phyloP scores from a whole-genome alignment of 1,140 invertebrate genomes.

The Drosophila rufa region DNA sequence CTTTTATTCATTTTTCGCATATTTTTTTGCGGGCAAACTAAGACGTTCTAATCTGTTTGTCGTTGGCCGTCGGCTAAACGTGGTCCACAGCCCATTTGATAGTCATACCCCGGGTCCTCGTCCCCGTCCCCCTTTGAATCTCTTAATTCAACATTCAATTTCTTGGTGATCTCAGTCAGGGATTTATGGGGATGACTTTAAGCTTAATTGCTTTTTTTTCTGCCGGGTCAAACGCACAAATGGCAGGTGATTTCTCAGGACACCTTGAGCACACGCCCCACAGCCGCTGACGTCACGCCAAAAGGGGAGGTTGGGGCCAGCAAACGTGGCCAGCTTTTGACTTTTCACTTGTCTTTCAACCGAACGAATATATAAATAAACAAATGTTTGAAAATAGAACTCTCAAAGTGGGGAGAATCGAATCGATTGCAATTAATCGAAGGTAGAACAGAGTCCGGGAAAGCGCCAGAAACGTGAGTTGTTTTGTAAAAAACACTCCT shows the following conservation, averaged over 20 bases:
- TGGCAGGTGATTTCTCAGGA: conserved; percentile 36
- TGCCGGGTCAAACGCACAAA: conserved; percentile 32
- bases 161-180: conserved; percentile 52
- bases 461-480: conserved; percentile 46
- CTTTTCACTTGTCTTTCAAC: conserved; percentile 67
- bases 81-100: conserved; percentile 20
- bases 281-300: conserved; percentile 51
- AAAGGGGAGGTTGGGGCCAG: not conserved
- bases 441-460: conserved; percentile 36
- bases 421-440: conserved; percentile 58
- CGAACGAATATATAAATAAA: conserved; percentile 57
- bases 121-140: not conserved
- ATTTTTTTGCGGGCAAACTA: conserved; percentile 48
- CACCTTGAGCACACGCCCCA: conserved; percentile 7
- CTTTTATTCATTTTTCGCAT: conserved; percentile 56
- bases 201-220: conserved; percentile 52
- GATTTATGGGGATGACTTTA: conserved; percentile 45
- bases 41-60: conserved; percentile 79
- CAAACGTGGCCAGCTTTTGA: conserved; percentile 53
- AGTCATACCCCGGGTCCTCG: too few relatives aligned
- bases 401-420: conserved; percentile 47
- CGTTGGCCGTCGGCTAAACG: conserved; percentile 44
- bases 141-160: conserved; percentile 58
- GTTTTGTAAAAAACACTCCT: conserved; percentile 53
- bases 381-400: conserved; percentile 52